Evolutionary conservation across 2,888 invertebrate genomes (phyloP), one percentile per base, ranked within the genome.

Genomic region (Athetis lepigone): DNA sequence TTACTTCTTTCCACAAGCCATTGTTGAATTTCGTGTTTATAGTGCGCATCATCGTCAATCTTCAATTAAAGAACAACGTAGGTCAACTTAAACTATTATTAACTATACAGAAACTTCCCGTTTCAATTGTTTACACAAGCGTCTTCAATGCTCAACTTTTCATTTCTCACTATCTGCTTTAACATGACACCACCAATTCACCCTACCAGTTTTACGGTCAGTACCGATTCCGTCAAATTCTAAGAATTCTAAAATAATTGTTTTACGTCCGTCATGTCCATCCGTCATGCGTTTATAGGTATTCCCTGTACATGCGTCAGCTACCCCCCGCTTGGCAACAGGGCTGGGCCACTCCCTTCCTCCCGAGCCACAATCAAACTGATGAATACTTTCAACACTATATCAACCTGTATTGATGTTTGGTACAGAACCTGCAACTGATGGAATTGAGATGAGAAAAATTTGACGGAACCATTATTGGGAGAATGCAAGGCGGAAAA

Each of bases 331-430:
- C 91, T 77, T 90, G 82, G 91, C 90, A 92, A 92, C 93, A 90
- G 86, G 77, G 84, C 84, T 89, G 89, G 86, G 87, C 85, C 87
- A 85, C 70, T 76, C 78, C 83, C 88, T 82, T 84, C 81, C 84
- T 84, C 78, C 78, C 80, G 80, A 79, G 72, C 85, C 89, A 91
- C 92, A 91, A 90, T 91, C 92, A 87, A 84, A 88, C 89, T 89
- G 91, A 93, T 92, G 92, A 92, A 92, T 92, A 92, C 90, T 88
- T 89, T 87, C 88, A 85, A 88, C 88, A 86, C 85, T 83, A 85
- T 75, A 81, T 78, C 75, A 70, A 77, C 66, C 65, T 70, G 78
- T 75, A 68, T 66, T 62, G 66, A 75, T 70, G 76, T 74, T 79
- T 79, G 51, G 27, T 59, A 72, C 72, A 62, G 57, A 55, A 40